Base-by-base conservation (phyloP, 2,113 vertebrate genomes). In the Engraulis encrasicolus region DNA sequence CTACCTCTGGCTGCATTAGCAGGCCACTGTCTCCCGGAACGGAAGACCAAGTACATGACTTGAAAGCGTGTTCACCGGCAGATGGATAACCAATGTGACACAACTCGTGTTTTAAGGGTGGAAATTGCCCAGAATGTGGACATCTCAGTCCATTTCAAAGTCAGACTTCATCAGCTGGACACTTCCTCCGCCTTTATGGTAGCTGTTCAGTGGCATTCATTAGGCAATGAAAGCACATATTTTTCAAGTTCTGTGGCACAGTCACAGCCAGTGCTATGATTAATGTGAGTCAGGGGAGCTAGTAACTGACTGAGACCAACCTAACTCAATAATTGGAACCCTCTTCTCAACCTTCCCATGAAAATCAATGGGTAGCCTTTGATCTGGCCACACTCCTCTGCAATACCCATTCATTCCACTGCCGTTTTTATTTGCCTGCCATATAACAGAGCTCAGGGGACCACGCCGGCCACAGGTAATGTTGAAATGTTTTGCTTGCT, bases 31-130 rank as follows among this genome's bases (percentile, higher is more conserved):
- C 84, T 54, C 78, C 78, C 71, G 80, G 58, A 87, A 78, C 15
- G 20, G 36, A 31, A 66, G 83, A 87, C 85, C 84, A 87, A 83
- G 85, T 61, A 82, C 82, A 82, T 87, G 81, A 77, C 78, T 78
- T 54, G n/a, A 82, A 83, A 87, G n/a, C n/a, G 49, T 48, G 48
- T 40, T 85, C 86, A 78, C 78, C 1, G 61, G 71, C 11, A 27
- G 79, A 84, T 77, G 45, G 36, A 38, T 31, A 83, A 79, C 36
- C 77, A 81, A 9, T 78, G 5, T 48, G 17, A 79, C 58, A 81
- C 50, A 48, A 34, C 12, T 71, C 78, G 9, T 54, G 6, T 31
- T 74, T 50, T 48, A 23, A 17, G 48, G 49, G 49, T 45, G 45
- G 58, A 27, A 23, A 66, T 31, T 27, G 7, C 58, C 31, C 23